A percentile compares a stretch with the other conserved stretches of the same genome.
phyloP scores from a whole-genome alignment of 1,140 invertebrate species.

The Lepidurus arcticus region DNA sequence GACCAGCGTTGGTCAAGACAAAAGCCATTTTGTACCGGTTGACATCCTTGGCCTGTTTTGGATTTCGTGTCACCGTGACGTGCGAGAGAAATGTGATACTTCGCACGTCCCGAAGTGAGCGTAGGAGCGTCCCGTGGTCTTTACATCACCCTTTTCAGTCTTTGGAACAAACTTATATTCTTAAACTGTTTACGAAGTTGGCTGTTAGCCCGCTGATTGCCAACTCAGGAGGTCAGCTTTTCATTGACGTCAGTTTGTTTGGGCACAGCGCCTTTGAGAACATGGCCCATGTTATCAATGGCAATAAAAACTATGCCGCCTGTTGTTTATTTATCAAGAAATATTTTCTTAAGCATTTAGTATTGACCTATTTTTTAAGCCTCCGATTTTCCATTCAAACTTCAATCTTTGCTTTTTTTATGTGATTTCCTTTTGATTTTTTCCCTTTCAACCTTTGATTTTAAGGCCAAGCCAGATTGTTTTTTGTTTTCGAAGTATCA shows the following conservation, averaged over 20 bases:
- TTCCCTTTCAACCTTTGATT: background rate
- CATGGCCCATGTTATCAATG: background rate
- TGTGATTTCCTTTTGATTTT: background rate
- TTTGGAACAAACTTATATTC: background rate
- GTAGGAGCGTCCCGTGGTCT: background rate
- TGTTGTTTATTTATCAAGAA: background rate
- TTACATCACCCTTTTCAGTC: background rate
- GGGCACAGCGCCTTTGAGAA: background rate
- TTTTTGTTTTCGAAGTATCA: background rate
- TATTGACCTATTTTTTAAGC: no score
- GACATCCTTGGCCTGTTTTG: conserved; percentile 5
- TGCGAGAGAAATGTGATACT: background rate
- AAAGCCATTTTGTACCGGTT: background rate
- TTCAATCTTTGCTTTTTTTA: no score
- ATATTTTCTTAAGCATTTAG: no score
- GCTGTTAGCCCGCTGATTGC: conserved; percentile 7
- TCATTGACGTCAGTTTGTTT: conserved; percentile 12
- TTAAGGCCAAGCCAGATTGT: background rate
- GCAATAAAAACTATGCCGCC: background rate
- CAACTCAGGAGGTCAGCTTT: background rate
- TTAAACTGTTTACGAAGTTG: conserved; percentile 22
- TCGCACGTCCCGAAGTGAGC: background rate
- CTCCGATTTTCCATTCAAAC: no score
- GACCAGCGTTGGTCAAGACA: background rate
- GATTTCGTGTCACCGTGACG: background rate